Evolutionary conservation across 1,140 invertebrate genomes (phyloP).

Genomic region (Myzus persicae): DNA sequence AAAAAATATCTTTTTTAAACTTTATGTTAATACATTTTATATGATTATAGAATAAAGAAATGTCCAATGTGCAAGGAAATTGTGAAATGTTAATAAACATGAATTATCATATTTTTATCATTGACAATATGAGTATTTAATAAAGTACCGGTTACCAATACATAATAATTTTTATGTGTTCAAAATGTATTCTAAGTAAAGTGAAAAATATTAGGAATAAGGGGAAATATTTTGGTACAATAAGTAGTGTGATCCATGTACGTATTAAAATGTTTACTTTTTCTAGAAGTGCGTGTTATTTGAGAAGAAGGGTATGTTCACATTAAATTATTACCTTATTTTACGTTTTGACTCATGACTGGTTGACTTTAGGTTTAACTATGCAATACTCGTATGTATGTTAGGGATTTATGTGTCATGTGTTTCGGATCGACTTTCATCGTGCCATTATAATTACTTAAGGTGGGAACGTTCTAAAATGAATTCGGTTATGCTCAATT

Average conservation of each 20-base stretch:
- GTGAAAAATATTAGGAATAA: too few relatives aligned
- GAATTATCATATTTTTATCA: neutral
- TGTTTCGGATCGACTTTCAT: constrained; percentile 51
- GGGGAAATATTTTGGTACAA: neutral
- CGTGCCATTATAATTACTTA: constrained; percentile 8
- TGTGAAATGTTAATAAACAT: neutral
- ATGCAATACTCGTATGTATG: constrained; percentile 8
- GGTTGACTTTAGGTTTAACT: constrained; percentile 24
- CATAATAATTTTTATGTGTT: too few relatives aligned
- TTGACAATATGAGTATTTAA: neutral
- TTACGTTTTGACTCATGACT: constrained; percentile 30
- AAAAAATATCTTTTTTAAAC: neutral
- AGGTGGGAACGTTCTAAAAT: neutral
- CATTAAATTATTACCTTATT: constrained; percentile 45
- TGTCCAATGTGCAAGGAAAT: neutral
- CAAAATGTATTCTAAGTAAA: neutral
- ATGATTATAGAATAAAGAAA: neutral
- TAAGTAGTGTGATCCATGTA: neutral
- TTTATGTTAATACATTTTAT: neutral
- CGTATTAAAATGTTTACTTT: neutral
- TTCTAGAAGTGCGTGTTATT: constrained; percentile 41
- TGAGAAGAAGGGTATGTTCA: constrained; percentile 20
- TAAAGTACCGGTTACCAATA: neutral
- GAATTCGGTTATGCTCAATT: neutral
- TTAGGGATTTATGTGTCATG: constrained; percentile 4